Evolutionary conservation across 2,888 invertebrate genomes (phyloP), one percentile per base, ranked within the genome.

Genomic region (Phrixothrix hirtus): DNA sequence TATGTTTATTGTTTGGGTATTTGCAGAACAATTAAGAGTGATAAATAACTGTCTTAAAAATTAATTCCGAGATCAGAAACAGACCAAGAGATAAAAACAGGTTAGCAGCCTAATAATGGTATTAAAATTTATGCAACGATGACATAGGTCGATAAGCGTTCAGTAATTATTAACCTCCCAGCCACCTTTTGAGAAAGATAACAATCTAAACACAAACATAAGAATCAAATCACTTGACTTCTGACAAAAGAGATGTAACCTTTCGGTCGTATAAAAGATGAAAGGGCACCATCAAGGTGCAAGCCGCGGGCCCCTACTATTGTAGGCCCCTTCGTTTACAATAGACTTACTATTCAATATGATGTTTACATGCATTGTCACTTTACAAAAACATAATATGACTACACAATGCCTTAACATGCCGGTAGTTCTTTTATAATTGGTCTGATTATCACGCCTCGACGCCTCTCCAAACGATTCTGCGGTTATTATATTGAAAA

Each of bases 401-500:
- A 62, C 53, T 61, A 63, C 53, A 71, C 69, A 70, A 70, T 68
- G 62, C 64, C 53, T 53, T 57, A 64, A 67, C 66, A 66, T 66
- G 66, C 58, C 66, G 65, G 60, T 65, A 62, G 65, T 64, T 57
- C 61, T 59, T 56, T 66, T 69, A 70, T 72, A 73, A 73, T 73
- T 73, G 68, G 72, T 65, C 62, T 64, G 72, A 73, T 73, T 72
- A 71, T 69, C 63, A 71, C 67, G 69, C 69, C 61, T 67, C 68
- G 63, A 68, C 72, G 71, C 71, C 67, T 66, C 60, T 59, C 56
- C 56, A 55, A 47, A 41, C 45, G 39, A 43, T 54, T 39, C 47
- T 56, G 48, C 52, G 52, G 55, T 52, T 55, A 44, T 53, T 56
- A 53, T 37, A 21, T 38, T 16, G 29, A 38, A 48, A 48, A 54